Base-by-base conservation (phyloP, 2,113 vertebrate genomes). In the Bambusicola thoracicus region DNA sequence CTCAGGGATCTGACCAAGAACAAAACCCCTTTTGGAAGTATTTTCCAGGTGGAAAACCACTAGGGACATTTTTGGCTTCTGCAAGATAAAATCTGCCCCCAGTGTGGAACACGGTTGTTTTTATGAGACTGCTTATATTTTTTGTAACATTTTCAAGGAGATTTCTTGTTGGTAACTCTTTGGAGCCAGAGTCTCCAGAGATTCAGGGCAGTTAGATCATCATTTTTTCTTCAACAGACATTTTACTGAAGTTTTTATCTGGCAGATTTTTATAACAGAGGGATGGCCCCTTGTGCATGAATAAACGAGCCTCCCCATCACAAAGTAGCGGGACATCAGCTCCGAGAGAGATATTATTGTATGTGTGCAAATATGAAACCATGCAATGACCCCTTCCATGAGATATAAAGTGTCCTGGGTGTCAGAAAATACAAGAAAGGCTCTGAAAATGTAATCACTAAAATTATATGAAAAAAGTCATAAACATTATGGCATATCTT, bases 201-300 rank as follows among this genome's bases (percentile, higher is more conserved):
- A 81, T 82, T 83, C 15, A 13, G 41, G 65, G 67, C 56, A 81
- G 53, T 87, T 91, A 87, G 78, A 74, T 92, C 44, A 80, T 43
- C 66, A 21, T 85, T 93, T 94, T 96, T 93, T 55, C 49, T 93
- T 85, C 46, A 74, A 46, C 3, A 51, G 27, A 27, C 32, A 59
- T 93, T 91, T 87, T 94, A 61, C 79, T 65, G 81, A 88, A 80
- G 61, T 61, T 44, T 91, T 95, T 94, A 94, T 58, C 43, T 20
- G 40, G 65, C 43, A 73, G 65, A 83, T 87, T 90, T 90, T 95
- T 91, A 8, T 61, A 94, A 67, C 87, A 94, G 82, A 76, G 88
- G 82, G 75, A 72, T 74, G 49, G 59, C 51, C 89, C 56, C 95
- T 92, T 92, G 40, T 94, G 46, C 65, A 38, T 77, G 89, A 83